Evolutionary conservation across 2,888 invertebrate genomes (phyloP).

Genomic region (Diarsia mendica): DNA sequence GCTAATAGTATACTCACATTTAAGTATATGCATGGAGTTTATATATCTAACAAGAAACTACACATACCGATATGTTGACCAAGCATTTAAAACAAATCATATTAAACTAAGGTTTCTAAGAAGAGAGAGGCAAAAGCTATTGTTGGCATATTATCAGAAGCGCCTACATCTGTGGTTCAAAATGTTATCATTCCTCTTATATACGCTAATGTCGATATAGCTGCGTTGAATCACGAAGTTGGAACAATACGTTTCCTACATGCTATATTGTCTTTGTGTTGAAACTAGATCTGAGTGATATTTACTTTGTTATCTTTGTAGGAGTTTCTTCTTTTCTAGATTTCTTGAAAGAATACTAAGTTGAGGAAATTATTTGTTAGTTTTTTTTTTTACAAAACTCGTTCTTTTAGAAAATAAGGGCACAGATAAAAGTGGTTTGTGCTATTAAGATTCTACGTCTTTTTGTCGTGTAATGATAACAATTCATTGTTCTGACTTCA

Average conservation of each 20-base stretch:
- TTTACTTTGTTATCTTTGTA: conserved; percentile 15
- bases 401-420: not conserved
- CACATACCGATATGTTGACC: not conserved
- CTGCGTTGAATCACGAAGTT: conserved; percentile 69
- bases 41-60: no score
- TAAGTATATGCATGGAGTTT: not conserved
- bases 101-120: conserved; percentile 43
- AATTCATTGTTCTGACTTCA: no score
- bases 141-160: conserved; percentile 58
- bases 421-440: not conserved
- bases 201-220: conserved; percentile 55
- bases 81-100: conserved; percentile 45
- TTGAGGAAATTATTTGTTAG: not conserved
- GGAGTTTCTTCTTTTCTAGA: conserved; percentile 1
- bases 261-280: conserved; percentile 58
- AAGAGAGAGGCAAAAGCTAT: conserved; percentile 50
- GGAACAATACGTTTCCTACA: conserved; percentile 69
- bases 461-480: not conserved
- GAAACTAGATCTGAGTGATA: conserved; percentile 46
- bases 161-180: conserved; percentile 62
- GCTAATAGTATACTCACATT: no score
- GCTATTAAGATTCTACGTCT: not conserved
- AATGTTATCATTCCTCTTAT: conserved; percentile 62
- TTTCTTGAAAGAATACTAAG: conserved; percentile 1
- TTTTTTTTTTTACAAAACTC: not conserved